phyloP scores from a whole-genome alignment of 1,140 invertebrate species.

The Contarinia nasturtii region DNA sequence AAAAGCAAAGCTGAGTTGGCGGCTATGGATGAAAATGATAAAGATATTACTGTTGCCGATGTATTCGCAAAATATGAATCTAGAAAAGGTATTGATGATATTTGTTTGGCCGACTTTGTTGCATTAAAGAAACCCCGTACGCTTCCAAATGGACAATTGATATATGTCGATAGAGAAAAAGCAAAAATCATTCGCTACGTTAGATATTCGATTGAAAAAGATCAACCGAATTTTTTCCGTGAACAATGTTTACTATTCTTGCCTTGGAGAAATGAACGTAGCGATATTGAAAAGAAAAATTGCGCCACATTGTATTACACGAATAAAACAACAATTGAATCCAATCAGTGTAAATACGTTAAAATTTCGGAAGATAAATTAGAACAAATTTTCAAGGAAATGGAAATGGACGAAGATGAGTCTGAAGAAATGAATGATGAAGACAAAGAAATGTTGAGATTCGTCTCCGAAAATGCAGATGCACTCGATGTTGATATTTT shows the following conservation, averaged over 20 bases:
- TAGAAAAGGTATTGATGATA: no score
- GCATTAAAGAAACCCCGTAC: no score
- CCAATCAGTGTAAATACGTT: constrained; percentile 2
- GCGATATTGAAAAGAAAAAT: constrained; percentile 8
- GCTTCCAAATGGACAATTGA: no score
- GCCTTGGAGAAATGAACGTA: constrained; percentile 10
- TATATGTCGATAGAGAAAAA: not conserved
- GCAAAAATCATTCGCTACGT: not conserved
- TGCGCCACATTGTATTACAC: constrained; percentile 1
- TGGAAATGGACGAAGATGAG: not conserved
- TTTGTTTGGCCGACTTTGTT: no score
- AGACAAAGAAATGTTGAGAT: not conserved
- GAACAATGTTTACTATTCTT: constrained; percentile 11
- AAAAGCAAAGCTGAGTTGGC: no score
- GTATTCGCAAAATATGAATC: no score
- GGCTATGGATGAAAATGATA: no score
- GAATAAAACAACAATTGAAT: not conserved
- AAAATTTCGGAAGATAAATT: not conserved
- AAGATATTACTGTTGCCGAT: no score
- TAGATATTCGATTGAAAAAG: constrained; percentile 4
- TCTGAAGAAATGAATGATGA: not conserved
- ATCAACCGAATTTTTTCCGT: constrained; percentile 9
- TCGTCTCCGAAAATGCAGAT: no score
- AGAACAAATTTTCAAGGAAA: not conserved
- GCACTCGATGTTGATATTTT: not conserved